Base-by-base conservation (phyloP, 2,797 vertebrate species). In the Sebastes goodei region DNA sequence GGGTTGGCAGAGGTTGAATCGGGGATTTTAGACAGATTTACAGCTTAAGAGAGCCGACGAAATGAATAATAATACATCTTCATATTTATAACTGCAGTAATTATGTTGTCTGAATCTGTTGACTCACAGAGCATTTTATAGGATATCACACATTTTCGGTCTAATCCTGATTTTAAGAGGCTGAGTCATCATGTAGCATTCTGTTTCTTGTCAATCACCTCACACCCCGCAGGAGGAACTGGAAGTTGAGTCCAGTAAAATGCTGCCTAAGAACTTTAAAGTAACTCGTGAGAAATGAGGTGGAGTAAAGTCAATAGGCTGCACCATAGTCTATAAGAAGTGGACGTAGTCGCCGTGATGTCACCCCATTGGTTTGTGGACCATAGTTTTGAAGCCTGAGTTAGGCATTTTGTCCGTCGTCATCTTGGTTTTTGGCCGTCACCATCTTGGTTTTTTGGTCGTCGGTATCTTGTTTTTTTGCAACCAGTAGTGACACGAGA, bases 391-490 rank as follows among this genome's bases (percentile, higher is more conserved):
- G 42, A 46, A 17, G 42, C 15, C 42, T 46, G 42, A 46, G 42
- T 46, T 46, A 46, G 42, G 0, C 42, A 46, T 46, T 17, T 46
- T 46, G 42, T 0, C 42, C 14, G 42, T 17, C 14, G 0, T 1
- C 32, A 33, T 33, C 10, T 33, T 33, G 32, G 0, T 0, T 33
- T 33, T 35, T 12, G 33, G 0, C 33, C 14, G 38, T 42, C 14
- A 1, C 14, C 2, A 42, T 42, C 6, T 42, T 42, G 0, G 1
- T 42, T 42, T 46, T 3, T 42, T 42, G 38, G 27, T 4, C 38
- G 38, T 42, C 14, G 14, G 5, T 0, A 42, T 42, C 6, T 42
- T 42, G 0, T 0, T 42, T 42, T 42, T 6, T 42, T 42, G 38
- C 38, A 42, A 42, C 38, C 5, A 42, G 2, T 0, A 42, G 14